phyloP scores from a whole-genome alignment of 1,140 invertebrate genomes.

The Cyclina sinensis region DNA sequence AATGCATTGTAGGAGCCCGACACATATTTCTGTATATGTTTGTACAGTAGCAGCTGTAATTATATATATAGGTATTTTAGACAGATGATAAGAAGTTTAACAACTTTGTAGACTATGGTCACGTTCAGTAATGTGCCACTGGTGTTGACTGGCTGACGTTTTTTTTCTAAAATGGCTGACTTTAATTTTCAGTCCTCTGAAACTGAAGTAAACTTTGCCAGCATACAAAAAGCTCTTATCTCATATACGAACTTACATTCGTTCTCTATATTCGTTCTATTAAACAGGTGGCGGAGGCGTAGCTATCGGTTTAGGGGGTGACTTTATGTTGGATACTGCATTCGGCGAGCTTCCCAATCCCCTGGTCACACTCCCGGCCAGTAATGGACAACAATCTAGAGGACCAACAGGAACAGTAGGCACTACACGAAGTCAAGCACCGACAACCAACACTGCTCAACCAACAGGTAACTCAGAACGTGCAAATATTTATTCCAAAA shows the following conservation, averaged over 20 bases:
- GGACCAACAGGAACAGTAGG: not conserved
- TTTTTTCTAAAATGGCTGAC: not conserved
- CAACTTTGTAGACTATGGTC: too few relatives aligned
- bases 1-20: too few relatives aligned
- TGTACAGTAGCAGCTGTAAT: too few relatives aligned
- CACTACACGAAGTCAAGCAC: not conserved
- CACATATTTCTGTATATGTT: too few relatives aligned
- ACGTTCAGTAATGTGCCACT: too few relatives aligned
- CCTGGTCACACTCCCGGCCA: not conserved
- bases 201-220: too few relatives aligned
- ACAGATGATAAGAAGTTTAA: too few relatives aligned
- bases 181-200: not conserved
- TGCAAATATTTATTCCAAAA: too few relatives aligned
- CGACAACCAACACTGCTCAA: not conserved
- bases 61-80: too few relatives aligned
- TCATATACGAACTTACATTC: not conserved
- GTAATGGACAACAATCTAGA: not conserved
- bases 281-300: not conserved
- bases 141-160: too few relatives aligned
- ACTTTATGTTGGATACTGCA: constrained; percentile 43
- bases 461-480: not conserved
- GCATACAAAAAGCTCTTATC: not conserved
- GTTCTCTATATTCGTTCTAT: not conserved
- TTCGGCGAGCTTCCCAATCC: constrained; percentile 37
- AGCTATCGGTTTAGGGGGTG: not conserved